These are phyloP conservation scores for Propithecus perrieri DNA, from an alignment of 2,797 vertebrate genomes.

Conservation along the genomic window DNA sequence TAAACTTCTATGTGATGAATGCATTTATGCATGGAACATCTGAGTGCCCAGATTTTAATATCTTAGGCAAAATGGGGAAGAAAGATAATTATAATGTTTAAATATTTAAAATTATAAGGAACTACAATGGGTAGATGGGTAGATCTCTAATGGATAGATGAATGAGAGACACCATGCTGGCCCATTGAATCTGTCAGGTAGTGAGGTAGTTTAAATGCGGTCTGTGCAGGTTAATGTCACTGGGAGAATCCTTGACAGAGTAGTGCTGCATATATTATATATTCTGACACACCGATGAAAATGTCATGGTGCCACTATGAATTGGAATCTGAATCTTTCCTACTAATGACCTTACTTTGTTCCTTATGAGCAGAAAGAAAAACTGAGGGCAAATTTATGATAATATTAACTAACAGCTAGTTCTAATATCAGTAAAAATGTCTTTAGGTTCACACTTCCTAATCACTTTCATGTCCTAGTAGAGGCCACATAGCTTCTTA, in stretches of 20 bases:
- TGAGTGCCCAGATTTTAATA: background rate
- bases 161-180: background rate
- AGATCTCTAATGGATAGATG: background rate
- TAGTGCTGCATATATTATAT: background rate
- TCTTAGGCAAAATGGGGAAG: background rate
- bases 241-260: background rate
- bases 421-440: background rate
- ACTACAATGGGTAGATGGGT: background rate
- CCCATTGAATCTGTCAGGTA: background rate
- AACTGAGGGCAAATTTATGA: background rate
- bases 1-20: background rate
- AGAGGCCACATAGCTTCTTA: background rate
- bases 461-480: background rate
- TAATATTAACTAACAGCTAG: background rate
- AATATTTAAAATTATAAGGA: constrained; percentile 16
- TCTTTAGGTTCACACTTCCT: background rate
- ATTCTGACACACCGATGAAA: background rate
- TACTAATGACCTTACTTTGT: background rate
- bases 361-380: background rate
- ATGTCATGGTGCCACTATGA: background rate
- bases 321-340: background rate
- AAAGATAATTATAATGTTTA: background rate
- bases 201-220: background rate
- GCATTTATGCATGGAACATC: background rate
- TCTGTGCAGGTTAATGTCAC: background rate